Base-by-base conservation (phyloP, 2,888 invertebrate species). In the Thymelicus acteon region DNA sequence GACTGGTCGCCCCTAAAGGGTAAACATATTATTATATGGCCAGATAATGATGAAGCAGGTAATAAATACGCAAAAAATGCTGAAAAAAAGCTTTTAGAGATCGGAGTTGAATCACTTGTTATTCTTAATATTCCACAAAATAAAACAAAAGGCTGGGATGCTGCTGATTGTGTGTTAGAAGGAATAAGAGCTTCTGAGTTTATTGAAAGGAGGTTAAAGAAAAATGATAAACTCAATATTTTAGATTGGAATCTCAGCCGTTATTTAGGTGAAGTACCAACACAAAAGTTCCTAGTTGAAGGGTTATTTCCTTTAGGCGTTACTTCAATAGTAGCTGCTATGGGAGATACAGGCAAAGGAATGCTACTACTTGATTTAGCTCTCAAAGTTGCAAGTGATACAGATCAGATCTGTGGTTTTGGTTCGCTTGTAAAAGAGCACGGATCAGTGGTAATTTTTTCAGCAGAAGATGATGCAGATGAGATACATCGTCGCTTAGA, bases 11-110 rank as follows among this genome's bases (percentile, higher is more conserved):
- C 65, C 31, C 65, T 65, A 39, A 65, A 65, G 49, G 65, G 65
- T 65, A 65, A 67, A 60, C 48, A 67, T 48, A 60, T 67, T 60
- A 67, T 67, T 67, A 67, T 67, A 39, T 67, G 67, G 67, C 67
- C 67, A 67, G 67, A 67, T 60, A 67, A 67, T 49, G 67, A 67
- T 67, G 67, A 67, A 48, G 49, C 67, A 48, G 67, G 67, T 7
- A 67, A 67, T 60, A 10, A 15, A 37, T 67, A 67, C 60, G 67
- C 67, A 60, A 37, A 65, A 54, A 54, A 65, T 39, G 65, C 54
- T 54, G 54, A 6, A 54, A 65, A 65, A 65, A 65, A 65, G 65
- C 65, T 65, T n/a, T n/a, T n/a, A n/a, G n/a, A n/a, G n/a, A n/a
- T n/a, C n/a, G n/a, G 57, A 31, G 57, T 57, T 57, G 24, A 7